Conservation (phyloP, 2,797 vertebrate genomes). For the Gymnocypris eckloni region DNA sequence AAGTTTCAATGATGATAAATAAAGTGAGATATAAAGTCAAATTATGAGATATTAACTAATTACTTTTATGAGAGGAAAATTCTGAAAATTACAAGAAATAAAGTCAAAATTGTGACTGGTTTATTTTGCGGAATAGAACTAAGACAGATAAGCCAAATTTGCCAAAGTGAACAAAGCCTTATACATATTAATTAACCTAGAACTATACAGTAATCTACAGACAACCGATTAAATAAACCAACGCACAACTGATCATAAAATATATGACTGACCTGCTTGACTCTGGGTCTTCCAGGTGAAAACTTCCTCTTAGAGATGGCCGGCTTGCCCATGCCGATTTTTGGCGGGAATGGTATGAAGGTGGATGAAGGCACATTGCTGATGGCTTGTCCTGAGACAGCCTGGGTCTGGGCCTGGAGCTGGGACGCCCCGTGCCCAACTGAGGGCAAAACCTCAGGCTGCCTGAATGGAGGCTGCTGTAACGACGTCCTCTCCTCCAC, state of each 20-base stretch:
- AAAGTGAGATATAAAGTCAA: neutral
- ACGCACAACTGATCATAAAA: neutral
- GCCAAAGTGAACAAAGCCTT: neutral
- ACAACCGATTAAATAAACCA: neutral
- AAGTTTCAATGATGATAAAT: neutral
- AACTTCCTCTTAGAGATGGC: slow-evolving; percentile 98
- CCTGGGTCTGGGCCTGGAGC: slow-evolving; percentile 65
- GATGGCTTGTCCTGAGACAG: slow-evolving; percentile 71
- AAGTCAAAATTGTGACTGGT: neutral
- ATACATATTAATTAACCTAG: neutral
- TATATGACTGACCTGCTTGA: slow-evolving; percentile 86
- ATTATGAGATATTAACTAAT: neutral
- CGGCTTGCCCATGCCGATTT: slow-evolving; percentile 98
- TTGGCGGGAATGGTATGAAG: slow-evolving; percentile 90
- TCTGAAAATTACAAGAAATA: neutral
- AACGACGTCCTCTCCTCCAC: slow-evolving; percentile 77
- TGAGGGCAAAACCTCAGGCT: slow-evolving; percentile 74
- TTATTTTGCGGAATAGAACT: neutral
- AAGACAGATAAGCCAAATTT: neutral
- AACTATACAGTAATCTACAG: neutral
- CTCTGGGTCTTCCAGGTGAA: slow-evolving; percentile 90
- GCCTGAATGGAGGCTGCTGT: slow-evolving; percentile 77
- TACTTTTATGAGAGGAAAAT: neutral
- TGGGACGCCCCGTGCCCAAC: slow-evolving; percentile 65
- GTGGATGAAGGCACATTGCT: slow-evolving; percentile 81